These are phyloP conservation scores for Clangula hyemalis DNA, from an alignment of 2,797 vertebrate genomes.

Conservation along the genomic window DNA sequence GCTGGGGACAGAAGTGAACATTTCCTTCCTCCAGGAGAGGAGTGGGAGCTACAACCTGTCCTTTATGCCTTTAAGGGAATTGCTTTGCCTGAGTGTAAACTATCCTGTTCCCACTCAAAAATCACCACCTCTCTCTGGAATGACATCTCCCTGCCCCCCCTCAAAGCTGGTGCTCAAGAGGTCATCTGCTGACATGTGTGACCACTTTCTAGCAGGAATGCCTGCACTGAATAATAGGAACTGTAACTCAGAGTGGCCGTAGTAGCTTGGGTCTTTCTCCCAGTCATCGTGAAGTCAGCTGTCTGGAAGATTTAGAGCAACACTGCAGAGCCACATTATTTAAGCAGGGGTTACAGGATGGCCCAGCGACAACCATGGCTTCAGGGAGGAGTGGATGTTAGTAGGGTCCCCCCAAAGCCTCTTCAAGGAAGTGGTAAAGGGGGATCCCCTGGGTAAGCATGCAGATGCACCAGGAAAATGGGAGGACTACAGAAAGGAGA, in stretches of 20 bases:
- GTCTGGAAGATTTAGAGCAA: neutral
- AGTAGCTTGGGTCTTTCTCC: neutral
- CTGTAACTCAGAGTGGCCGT: neutral
- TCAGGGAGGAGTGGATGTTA: neutral
- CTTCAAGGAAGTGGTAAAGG: neutral
- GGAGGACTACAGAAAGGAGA: neutral
- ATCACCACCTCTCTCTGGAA: neutral
- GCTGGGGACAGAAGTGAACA: neutral
- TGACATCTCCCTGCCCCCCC: neutral
- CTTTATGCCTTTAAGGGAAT: neutral
- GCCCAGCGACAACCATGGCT: rapidly evolving
- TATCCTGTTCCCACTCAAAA: neutral
- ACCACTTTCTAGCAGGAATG: neutral
- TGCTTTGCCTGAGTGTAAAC: rapidly evolving
- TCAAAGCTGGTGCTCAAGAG: neutral
- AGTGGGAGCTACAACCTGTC: neutral
- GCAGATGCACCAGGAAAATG: neutral
- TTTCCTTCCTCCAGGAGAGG: neutral
- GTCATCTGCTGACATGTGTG: neutral
- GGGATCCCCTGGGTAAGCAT: neutral
- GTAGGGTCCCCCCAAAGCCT: neutral
- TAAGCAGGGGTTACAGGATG: neutral
- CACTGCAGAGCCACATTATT: neutral
- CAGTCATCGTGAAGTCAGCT: neutral
- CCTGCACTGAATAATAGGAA: neutral